phyloP scores from a whole-genome alignment of 2,888 invertebrate species.

The Siphonodentalium dalli region DNA sequence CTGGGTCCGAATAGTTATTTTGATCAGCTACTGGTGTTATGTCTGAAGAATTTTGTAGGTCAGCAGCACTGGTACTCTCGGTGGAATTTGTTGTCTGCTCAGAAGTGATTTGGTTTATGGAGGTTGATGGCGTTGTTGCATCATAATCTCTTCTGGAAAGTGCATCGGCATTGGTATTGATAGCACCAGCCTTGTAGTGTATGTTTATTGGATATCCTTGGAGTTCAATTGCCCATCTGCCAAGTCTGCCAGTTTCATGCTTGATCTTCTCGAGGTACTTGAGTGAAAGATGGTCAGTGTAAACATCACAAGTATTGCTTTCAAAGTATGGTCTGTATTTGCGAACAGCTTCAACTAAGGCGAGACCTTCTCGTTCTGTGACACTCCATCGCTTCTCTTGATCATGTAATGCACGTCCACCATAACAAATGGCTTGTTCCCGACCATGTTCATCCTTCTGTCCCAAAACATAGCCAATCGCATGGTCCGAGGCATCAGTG shows the following conservation, averaged over 20 bases:
- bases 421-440: conserved; percentile 29
- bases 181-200: conserved; percentile 18
- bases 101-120: no score
- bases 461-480: conserved; percentile 29
- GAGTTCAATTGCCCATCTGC: conserved; percentile 28
- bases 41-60: no score
- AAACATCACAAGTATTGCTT: conserved; percentile 22
- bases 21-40: no score
- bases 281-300: conserved; percentile 32
- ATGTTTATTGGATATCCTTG: conserved; percentile 29
- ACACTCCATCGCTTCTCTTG: conserved; percentile 24
- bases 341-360: conserved; percentile 30
- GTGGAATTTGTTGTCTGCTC: background rate
- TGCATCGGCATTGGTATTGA: conserved; percentile 22
- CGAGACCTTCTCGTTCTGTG: conserved; percentile 30
- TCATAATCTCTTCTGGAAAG: conserved; percentile 4
- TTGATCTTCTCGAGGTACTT: conserved; percentile 28
- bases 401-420: conserved; percentile 23
- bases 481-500: conserved; percentile 28
- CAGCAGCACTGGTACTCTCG: background rate
- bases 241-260: conserved; percentile 12
- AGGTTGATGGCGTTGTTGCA: no score
- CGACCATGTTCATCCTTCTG: conserved; percentile 19
- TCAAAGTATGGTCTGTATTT: conserved; percentile 27
- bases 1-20: no score